Evolutionary conservation across 2,797 vertebrate genomes (phyloP).

Genomic region (Protonibea diacanthus): DNA sequence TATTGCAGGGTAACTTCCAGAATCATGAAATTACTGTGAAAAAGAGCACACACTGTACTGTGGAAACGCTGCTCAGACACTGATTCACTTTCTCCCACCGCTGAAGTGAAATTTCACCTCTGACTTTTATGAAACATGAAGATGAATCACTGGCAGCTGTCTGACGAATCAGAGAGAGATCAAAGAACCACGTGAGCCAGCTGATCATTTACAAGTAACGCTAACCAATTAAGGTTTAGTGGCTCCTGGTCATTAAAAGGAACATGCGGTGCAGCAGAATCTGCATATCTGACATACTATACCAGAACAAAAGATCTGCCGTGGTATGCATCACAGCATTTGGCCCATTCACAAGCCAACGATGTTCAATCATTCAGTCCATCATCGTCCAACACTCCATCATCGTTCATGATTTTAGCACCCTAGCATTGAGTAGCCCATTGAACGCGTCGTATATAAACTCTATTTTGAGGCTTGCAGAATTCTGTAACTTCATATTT

Average conservation of each 20-base stretch:
- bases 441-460: not conserved
- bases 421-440: not conserved
- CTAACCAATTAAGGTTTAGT: slow-evolving; percentile 27
- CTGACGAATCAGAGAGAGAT: slow-evolving; percentile 42
- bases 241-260: slow-evolving; percentile 38
- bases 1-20: not conserved
- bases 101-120: slow-evolving; percentile 34
- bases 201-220: slow-evolving; percentile 47
- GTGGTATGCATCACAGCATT: slow-evolving; percentile 8
- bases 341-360: not conserved
- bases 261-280: slow-evolving; percentile 18
- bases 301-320: slow-evolving; percentile 33
- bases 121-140: slow-evolving; percentile 28
- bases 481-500: no score
- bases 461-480: no score
- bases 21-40: slow-evolving; percentile 22
- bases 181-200: slow-evolving; percentile 16
- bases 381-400: slow-evolving; percentile 24
- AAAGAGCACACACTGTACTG: slow-evolving; percentile 5
- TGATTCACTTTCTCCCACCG: slow-evolving; percentile 48
- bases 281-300: slow-evolving; percentile 12
- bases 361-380: slow-evolving; percentile 24
- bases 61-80: slow-evolving; percentile 14
- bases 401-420: slow-evolving; percentile 22
- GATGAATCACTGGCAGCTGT: slow-evolving; percentile 51